Evolutionary conservation across 2,888 invertebrate species (phyloP).

Genomic region (Leucoptera coffeella): DNA sequence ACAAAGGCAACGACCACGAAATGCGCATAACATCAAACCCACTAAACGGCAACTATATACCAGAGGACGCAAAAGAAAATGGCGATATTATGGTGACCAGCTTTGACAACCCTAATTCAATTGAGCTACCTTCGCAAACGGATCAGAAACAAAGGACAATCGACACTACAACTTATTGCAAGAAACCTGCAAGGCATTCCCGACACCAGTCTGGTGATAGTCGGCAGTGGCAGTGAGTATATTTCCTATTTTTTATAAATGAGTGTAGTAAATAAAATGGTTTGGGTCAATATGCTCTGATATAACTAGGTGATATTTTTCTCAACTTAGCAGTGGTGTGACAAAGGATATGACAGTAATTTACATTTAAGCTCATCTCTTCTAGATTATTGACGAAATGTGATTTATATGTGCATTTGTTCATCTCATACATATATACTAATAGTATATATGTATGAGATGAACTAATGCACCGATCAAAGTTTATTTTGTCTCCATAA

Average conservation of each 20-base stretch:
- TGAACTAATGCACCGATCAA: no score
- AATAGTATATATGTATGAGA: no score
- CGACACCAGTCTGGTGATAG: conserved; percentile 30
- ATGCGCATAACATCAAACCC: conserved; percentile 79
- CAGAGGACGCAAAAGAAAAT: conserved; percentile 53
- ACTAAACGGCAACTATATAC: conserved; percentile 62
- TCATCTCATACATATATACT: no score
- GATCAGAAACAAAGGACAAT: conserved; percentile 33
- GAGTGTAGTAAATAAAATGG: no score
- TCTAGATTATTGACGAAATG: no score
- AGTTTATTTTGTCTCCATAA: neutral
- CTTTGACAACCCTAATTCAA: conserved; percentile 69
- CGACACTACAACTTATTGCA: conserved; percentile 68
- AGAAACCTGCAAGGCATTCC: conserved; percentile 41
- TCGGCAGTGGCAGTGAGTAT: conserved; percentile 50
- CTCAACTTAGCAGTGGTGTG: no score
- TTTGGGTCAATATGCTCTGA: no score
- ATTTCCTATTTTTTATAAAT: no score
- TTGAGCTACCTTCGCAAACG: conserved; percentile 57
- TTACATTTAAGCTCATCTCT: no score
- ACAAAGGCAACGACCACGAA: conserved; percentile 23
- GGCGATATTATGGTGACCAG: conserved; percentile 57
- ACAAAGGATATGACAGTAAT: no score
- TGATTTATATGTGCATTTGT: no score
- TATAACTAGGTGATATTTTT: no score